Evolutionary conservation across 2,888 invertebrate species (phyloP), one percentile per base, ranked within the genome.

Genomic region (Eupithecia insigniata): DNA sequence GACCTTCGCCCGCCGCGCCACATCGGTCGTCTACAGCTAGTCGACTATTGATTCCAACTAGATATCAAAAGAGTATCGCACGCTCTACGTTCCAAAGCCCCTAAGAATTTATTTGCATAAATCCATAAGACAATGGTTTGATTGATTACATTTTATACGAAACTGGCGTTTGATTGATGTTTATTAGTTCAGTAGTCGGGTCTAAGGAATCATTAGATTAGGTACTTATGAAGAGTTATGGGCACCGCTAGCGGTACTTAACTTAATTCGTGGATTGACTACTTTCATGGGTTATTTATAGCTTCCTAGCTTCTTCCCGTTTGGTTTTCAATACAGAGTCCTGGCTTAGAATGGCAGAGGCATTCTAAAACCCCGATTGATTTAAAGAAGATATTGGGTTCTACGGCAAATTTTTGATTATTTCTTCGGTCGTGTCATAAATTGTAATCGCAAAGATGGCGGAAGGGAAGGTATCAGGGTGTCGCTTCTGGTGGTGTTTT

Each of bases 181-280:
- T 91, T 92, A 93, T 93, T 92, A 93, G 92, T 94, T 92, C 94
- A 86, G 94, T 94, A 94, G 94, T 94, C 94, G 85, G 90, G 92
- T 92, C 92, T 92, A 90, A 86, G 90, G 89, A 86, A 91, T 90
- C 92, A 93, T 93, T 93, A 93, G 91, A 92, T 86, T 88, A 86
- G 82, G 85, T 86, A 90, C 87, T 88, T 93, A 94, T 93, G 92
- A 93, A 93, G 94, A 94, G 88, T 92, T 89, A 94, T 94, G 92
- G 87, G 89, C 79, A 78, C 85, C 78, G 86, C 88, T 89, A 87
- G 89, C 81, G 90, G 91, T 91, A 89, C 91, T 93, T 90, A 91
- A 89, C 91, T 91, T 91, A 90, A 93, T 93, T 92, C 90, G 86
- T 87, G 85, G 82, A 90, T 89, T 89, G 90, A 90, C 55, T 55